Base-by-base conservation (phyloP, 2,888 invertebrate species). In the Shargacucullia verbasci region DNA sequence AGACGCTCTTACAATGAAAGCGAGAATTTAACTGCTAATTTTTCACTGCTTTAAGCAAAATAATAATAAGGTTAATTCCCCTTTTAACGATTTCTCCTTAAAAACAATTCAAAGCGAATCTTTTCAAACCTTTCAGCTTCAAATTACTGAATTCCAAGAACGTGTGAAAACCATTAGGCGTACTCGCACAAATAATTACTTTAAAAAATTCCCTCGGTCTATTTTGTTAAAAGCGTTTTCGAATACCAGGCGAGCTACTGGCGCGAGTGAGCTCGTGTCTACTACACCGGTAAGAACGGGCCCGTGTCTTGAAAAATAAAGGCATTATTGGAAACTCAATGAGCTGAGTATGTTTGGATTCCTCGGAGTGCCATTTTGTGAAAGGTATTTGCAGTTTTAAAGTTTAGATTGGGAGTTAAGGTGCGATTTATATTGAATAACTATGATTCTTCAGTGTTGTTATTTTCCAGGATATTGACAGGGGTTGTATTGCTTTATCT, bases 191-290 rank as follows among this genome's bases (percentile, higher is more conserved):
- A 71, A 78, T 77, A 78, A 80, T 82, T 80, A 78, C 66, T 71
- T 81, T 74, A 61, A 76, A 80, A 79, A 76, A 79, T 72, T 73
- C 76, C 46, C 54, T 43, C 55, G 41, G 54, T 67, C 76, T 80
- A 79, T 80, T 80, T 79, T 66, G 72, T 66, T 82, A 76, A 84
- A 84, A 84, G 84, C 84, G 47, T 82, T 84, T 74, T 76, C 81
- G 43, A 76, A 76, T 78, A 72, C 45, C 70, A 54, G 63, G 55
- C 69, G 59, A 77, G 76, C 60, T 73, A 70, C 66, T 71, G 59
- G 61, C 45, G 76, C 61, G 20, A 69, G 58, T 66, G 70, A 68
- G 63, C 46, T 49, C 41, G 37, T 71, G 61, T 59, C 61, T 56
- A 55, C 54, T 35, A 41, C 20, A 54, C 41, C 58, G 56, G 58